Evolutionary conservation across 2,797 vertebrate genomes (phyloP), one percentile per base, ranked within the genome.

Genomic region (Pogonophryne albipinna): DNA sequence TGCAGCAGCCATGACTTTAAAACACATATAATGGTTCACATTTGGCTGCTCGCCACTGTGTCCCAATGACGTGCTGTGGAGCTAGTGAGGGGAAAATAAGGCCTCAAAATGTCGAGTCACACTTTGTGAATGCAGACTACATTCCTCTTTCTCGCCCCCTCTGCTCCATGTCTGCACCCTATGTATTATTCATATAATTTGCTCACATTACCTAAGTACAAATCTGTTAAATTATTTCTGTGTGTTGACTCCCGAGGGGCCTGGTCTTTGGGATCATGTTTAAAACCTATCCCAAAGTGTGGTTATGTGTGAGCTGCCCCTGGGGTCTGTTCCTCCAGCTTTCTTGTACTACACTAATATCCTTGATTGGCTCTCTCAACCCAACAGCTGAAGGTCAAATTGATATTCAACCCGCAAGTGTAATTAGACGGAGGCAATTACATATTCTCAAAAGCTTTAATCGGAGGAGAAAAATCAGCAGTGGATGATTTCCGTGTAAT

Each of bases 341-440:
- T 91, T 94, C 94, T 95, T 93, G 91, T 94, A 93, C 91, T 95
- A 93, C 94, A 94, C 95, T 96, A 95, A 95, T 95, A 96, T 95
- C 92, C 93, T 90, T 96, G 96, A 97, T 96, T 96, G 96, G 95
- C 95, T 94, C 94, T 94, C 94, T 96, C 94, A 94, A 94, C 93
- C 95, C 94, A 96, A 95, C 94, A 94, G 94, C 95, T 96, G 96
- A 96, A 96, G 95, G 96, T 96, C 95, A 97, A 97, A 97, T 95
- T 96, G 91, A 95, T 96, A 95, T 96, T 96, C 96, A 95, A 94
- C 90, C 77, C 91, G 93, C 92, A 94, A 94, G 94, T 95, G 93
- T 96, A 96, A 95, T 95, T 95, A 96, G 95, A 94, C 83, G 87
- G 92, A 92, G 90, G 88, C 92, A 94, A 95, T 94, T 95, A 94